Conservation (phyloP, 2,797 vertebrate genomes). For the Acipenser transmontanus region DNA sequence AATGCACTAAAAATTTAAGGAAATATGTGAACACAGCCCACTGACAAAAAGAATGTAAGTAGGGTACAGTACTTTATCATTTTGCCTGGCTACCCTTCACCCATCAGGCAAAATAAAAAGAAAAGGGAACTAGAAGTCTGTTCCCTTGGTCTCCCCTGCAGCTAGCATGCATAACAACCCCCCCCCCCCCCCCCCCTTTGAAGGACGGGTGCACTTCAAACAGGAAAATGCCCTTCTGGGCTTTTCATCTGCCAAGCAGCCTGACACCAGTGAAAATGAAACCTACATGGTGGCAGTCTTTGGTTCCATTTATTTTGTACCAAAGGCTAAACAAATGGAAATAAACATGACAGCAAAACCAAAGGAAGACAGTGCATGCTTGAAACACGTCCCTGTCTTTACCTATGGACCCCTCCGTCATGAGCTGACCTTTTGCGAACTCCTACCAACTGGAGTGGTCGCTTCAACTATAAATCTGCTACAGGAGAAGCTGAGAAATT, state of each 20-base stretch:
- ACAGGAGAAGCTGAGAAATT: no score
- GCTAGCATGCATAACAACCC: slow-evolving; percentile 40
- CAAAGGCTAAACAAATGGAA: slow-evolving; percentile 44
- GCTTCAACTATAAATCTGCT: slow-evolving; percentile 6
- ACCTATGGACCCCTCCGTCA: slow-evolving; percentile 21
- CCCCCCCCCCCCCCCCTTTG: slow-evolving; percentile 29
- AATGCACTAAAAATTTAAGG: slow-evolving; percentile 34
- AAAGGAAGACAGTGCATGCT: slow-evolving; percentile 25
- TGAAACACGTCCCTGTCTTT: slow-evolving; percentile 27
- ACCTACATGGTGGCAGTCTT: slow-evolving; percentile 28
- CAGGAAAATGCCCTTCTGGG: slow-evolving; percentile 30
- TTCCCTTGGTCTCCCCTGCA: slow-evolving; percentile 38
- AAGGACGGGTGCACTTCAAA: slow-evolving; percentile 39
- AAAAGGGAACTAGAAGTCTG: slow-evolving; percentile 30
- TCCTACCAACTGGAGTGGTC: slow-evolving; percentile 22
- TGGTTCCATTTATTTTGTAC: slow-evolving; percentile 34
- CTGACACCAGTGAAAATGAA: slow-evolving; percentile 27
- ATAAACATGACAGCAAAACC: slow-evolving; percentile 34
- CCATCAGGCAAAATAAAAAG: slow-evolving; percentile 32
- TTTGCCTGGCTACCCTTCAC: slow-evolving; percentile 44
- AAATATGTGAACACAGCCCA: slow-evolving; percentile 38
- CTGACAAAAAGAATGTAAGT: slow-evolving; percentile 45
- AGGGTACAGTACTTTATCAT: slow-evolving; percentile 42
- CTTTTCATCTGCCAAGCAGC: slow-evolving; percentile 38
- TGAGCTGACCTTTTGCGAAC: slow-evolving; percentile 23